phyloP scores from a whole-genome alignment of 2,113 vertebrate species.

The Carlito syrichta region DNA sequence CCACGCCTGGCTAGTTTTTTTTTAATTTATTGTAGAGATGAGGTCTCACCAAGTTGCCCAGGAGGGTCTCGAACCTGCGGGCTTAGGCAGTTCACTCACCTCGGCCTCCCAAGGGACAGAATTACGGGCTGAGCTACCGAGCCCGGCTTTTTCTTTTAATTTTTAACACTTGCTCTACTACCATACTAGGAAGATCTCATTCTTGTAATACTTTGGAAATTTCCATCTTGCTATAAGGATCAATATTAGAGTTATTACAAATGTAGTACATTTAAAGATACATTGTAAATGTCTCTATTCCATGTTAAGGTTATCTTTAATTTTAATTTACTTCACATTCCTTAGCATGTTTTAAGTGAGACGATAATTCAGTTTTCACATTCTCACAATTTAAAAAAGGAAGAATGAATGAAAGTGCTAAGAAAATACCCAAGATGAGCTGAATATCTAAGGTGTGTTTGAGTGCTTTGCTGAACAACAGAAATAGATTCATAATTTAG shows the following conservation, averaged over 20 bases:
- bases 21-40: no score
- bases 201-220: background rate
- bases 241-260: background rate
- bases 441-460: background rate
- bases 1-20: no score
- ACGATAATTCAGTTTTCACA: slow-evolving; percentile 7
- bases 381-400: background rate
- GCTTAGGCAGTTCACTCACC: no score
- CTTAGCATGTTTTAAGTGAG: background rate
- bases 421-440: background rate
- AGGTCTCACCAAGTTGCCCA: no score
- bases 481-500: background rate
- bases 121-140: no score
- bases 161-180: slow-evolving; percentile 13
- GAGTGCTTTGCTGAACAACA: background rate
- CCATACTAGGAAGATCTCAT: background rate
- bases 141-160: background rate
- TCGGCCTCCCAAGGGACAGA: no score
- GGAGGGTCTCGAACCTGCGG: no score
- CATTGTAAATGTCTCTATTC: background rate
- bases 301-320: background rate
- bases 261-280: slow-evolving; percentile 11
- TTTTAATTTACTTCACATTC: background rate
- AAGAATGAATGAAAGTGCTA: background rate
- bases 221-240: background rate